Conservation (phyloP, 2,113 vertebrate species). For the Hippoglossus stenolepis region DNA sequence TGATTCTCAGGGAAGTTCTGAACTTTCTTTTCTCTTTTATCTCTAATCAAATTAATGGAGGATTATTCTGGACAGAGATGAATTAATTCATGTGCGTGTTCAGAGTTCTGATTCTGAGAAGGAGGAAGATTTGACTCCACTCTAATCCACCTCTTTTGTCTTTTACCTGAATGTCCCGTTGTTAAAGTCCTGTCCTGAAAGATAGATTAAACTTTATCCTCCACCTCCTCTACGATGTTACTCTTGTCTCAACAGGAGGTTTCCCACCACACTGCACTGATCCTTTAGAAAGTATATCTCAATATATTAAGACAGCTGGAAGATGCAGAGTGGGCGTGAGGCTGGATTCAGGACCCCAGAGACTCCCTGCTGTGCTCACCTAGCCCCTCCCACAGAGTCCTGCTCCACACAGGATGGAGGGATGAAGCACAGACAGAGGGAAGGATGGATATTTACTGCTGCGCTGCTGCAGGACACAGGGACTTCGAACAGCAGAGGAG, state of each 20-base stretch:
- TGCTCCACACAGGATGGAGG: neutral
- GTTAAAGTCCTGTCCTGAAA: neutral
- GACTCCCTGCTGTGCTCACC: too few relatives aligned
- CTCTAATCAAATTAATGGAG: neutral
- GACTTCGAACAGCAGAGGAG: neutral
- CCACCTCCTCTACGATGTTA: neutral
- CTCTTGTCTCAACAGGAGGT: neutral
- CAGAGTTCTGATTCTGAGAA: neutral
- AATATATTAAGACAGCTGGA: too few relatives aligned
- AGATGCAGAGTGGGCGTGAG: too few relatives aligned
- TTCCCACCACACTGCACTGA: too few relatives aligned
- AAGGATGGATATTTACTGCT: neutral
- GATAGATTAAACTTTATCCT: neutral
- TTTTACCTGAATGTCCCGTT: neutral
- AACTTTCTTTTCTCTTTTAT: neutral
- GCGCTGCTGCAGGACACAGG: neutral
- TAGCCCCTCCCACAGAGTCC: too few relatives aligned
- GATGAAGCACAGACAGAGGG: too few relatives aligned
- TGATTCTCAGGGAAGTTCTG: too few relatives aligned
- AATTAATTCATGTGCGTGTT: neutral
- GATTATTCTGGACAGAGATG: too few relatives aligned
- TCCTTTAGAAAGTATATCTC: neutral
- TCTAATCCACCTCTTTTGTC: neutral
- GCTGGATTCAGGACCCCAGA: too few relatives aligned
- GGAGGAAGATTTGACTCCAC: neutral